Base-by-base conservation (phyloP, 2,888 invertebrate genomes). In the Empis livida region DNA sequence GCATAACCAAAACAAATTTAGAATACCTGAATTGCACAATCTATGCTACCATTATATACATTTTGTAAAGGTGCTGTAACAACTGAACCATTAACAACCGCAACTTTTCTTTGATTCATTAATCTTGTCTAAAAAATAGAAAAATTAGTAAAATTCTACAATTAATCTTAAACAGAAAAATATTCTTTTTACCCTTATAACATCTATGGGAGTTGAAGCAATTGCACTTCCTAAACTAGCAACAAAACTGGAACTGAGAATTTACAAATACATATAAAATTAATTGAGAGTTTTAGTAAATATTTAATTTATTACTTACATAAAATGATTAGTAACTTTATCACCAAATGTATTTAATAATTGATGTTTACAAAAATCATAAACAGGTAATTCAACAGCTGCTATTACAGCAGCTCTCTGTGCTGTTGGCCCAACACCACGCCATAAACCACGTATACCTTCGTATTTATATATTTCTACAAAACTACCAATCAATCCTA, bases 201-300 rank as follows among this genome's bases (percentile, higher is more conserved):
- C 94, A 71, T 95, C 94, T 48, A 95, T 82, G 30, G 95, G 95
- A 48, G 91, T 94, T 49, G 93, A 93, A 50, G 93, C 92, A 51
- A 95, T 76, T 31, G 94, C 93, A 63, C 92, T 93, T 54, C 90
- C 90, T 60, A 94, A 76, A 64, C 92, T 92, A 54, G 95, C 93
- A 58, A 89, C 74, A 68, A 91, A 81, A 73, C 92, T 92, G 52
- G 94, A 90, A 57, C 87, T 87, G 14, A 46, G 30, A n/a, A 20
- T 13, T 41, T 16, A 42, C 15, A 20, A 20, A 13, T 10, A 44
- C 23, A 32, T 13, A 31, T 35, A 5, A 14, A 16, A 37, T 5
- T 5, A 20, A 20, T 27, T 27, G 23, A 8, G 9, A 27, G 5
- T 27, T 27, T 27, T 8, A 8, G 5, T 27, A 3, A 20, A 8